These are phyloP conservation scores for Pachypanchax playfairii DNA, from an alignment of 2,113 vertebrate genomes.

Conservation along the genomic window DNA sequence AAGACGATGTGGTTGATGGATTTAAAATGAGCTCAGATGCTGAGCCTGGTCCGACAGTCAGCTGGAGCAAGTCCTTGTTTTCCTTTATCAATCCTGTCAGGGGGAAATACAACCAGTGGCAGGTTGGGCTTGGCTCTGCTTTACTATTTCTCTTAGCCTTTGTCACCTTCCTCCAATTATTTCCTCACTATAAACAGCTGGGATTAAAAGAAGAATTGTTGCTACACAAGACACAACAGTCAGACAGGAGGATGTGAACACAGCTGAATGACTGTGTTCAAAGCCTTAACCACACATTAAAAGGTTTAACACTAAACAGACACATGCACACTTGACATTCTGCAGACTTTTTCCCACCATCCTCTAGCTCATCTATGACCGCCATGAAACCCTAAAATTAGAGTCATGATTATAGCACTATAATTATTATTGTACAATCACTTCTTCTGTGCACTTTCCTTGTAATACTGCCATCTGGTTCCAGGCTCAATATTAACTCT, in stretches of 20 bases:
- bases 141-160: slow-evolving; percentile 36
- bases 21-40: slow-evolving; percentile 16
- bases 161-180: slow-evolving; percentile 54
- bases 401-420: too few species aligned
- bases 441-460: neutral
- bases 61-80: slow-evolving; percentile 45
- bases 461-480: neutral
- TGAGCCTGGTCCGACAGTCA: slow-evolving; percentile 22
- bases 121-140: slow-evolving; percentile 41
- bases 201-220: slow-evolving; percentile 50
- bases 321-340: neutral
- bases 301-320: slow-evolving; percentile 9
- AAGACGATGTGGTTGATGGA: slow-evolving; percentile 13
- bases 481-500: neutral
- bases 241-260: slow-evolving; percentile 26
- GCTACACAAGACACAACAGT: slow-evolving; percentile 43
- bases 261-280: slow-evolving; percentile 17
- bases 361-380: slow-evolving; percentile 9
- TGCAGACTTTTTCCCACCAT: neutral
- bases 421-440: too few species aligned
- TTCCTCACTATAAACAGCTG: too few species aligned
- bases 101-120: slow-evolving; percentile 75
- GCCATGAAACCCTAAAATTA: neutral
- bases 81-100: slow-evolving; percentile 75
- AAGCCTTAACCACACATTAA: neutral